Evolutionary conservation across 2,888 invertebrate species (phyloP).

Genomic region (Dysmachus trigonus): DNA sequence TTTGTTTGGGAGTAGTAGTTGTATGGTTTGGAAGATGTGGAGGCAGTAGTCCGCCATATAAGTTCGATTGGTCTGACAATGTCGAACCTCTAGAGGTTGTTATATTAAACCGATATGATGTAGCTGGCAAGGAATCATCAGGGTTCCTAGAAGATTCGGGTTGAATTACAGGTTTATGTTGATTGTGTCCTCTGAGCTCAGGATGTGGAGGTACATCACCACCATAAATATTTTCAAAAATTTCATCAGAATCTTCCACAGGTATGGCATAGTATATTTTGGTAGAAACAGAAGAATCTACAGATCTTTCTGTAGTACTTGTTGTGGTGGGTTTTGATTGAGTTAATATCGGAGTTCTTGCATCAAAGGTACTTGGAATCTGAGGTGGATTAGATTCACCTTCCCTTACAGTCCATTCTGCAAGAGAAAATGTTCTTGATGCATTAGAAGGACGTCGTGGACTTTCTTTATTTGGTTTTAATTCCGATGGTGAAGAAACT

Average conservation of each 20-base stretch:
- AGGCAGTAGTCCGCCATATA: conserved; percentile 52
- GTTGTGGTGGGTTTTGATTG: neutral
- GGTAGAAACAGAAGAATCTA: neutral
- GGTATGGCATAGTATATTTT: conserved; percentile 57
- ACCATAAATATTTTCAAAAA: conserved; percentile 50
- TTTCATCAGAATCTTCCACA: neutral
- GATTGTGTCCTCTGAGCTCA: neutral
- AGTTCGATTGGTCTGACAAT: conserved; percentile 46
- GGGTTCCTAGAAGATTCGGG: neutral
- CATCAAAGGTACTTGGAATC: neutral
- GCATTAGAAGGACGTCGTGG: neutral
- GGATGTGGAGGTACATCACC: conserved; percentile 40
- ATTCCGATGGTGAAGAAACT: neutral
- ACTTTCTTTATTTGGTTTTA: neutral
- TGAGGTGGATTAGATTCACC: neutral
- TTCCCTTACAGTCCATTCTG: neutral
- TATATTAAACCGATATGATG: neutral
- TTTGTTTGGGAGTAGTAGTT: neutral
- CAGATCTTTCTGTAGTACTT: neutral
- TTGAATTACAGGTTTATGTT: neutral
- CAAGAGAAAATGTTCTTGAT: neutral
- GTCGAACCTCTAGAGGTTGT: neutral
- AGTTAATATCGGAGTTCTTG: neutral
- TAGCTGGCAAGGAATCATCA: neutral
- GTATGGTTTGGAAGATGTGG: conserved; percentile 36